A percentile compares a stretch with the other conserved stretches of the same genome.
Evolutionary conservation across 1,140 invertebrate species (phyloP).

Genomic region (Elymnias hypermnestra): DNA sequence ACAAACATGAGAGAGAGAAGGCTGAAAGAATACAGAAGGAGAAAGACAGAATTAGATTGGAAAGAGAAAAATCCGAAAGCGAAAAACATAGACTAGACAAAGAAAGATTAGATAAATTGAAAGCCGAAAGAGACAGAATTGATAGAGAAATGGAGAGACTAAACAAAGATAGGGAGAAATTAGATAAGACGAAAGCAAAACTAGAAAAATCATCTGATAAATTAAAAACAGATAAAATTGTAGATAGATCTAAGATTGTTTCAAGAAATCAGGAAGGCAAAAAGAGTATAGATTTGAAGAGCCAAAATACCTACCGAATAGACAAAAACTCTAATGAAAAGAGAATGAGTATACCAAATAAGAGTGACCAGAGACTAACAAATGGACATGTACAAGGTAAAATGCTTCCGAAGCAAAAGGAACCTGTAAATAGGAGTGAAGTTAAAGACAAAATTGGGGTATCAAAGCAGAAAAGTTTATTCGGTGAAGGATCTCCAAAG

Average conservation of each 20-base stretch:
- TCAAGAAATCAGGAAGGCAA: constrained; percentile 44
- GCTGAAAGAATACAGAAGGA: constrained; percentile 28
- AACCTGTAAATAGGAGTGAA: constrained; percentile 26
- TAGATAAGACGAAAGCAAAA: constrained; percentile 58
- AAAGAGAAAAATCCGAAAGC: constrained; percentile 39
- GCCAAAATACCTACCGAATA: constrained; percentile 68
- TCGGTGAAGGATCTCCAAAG: constrained; percentile 34
- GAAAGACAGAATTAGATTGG: constrained; percentile 36
- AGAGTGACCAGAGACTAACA: constrained; percentile 26
- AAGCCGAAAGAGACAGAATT: constrained; percentile 59
- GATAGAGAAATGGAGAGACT: constrained; percentile 57
- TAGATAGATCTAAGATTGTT: constrained; percentile 45
- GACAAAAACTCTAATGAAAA: constrained; percentile 61
- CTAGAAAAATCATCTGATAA: constrained; percentile 48
- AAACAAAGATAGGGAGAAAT: constrained; percentile 51
- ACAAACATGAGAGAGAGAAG: constrained; percentile 26
- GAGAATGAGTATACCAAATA: constrained; percentile 26
- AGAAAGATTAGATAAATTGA: constrained; percentile 54
- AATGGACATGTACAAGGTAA: constrained; percentile 55
- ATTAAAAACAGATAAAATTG: constrained; percentile 33
- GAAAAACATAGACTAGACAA: constrained; percentile 44
- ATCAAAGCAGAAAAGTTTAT: constrained; percentile 32
- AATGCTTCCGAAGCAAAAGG: constrained; percentile 49
- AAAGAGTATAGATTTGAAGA: constrained; percentile 64
- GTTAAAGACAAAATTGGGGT: constrained; percentile 35